phyloP scores from a whole-genome alignment of 2,797 vertebrate species.

The Rhinoraja longicauda region DNA sequence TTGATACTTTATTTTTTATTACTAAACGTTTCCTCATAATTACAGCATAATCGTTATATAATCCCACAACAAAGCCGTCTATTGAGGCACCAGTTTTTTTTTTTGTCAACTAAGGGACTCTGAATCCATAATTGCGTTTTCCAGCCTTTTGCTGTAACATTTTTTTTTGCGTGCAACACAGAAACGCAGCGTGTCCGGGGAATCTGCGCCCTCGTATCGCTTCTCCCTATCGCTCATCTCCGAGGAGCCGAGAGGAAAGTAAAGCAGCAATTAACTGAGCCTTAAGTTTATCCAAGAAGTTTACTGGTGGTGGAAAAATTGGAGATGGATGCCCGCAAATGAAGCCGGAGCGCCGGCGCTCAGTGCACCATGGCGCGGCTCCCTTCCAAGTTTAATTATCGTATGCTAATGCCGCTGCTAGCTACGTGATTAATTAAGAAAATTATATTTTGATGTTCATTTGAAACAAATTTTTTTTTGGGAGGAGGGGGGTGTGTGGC shows the following conservation, averaged over 20 bases:
- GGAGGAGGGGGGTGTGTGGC: slow-evolving; percentile 45
- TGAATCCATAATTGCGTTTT: slow-evolving; percentile 96
- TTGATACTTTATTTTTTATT: slow-evolving; percentile 87
- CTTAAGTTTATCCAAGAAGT: slow-evolving; percentile 37
- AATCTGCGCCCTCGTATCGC: slow-evolving; percentile 12
- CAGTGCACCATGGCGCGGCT: slow-evolving; percentile 63
- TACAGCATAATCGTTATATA: slow-evolving; percentile 99
- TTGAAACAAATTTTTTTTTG: slow-evolving; percentile 65
- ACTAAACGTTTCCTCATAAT: slow-evolving; percentile 87
- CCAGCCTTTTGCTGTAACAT: slow-evolving; percentile 58
- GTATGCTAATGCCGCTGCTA: slow-evolving; percentile 79
- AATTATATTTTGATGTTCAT: slow-evolving; percentile 88
- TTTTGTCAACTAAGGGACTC: slow-evolving; percentile 94
- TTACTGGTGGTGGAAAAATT: slow-evolving; percentile 35
- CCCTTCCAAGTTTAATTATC: slow-evolving; percentile 73
- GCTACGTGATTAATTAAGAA: slow-evolving; percentile 76
- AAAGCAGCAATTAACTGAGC: slow-evolving; percentile 38
- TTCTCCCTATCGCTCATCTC: slow-evolving; percentile 18
- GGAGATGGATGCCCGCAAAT: slow-evolving; percentile 49
- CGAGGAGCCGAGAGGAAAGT: slow-evolving; percentile 12
- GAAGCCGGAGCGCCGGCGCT: slow-evolving; percentile 65
- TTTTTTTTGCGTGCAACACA: slow-evolving; percentile 65
- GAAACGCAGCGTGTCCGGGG: slow-evolving; percentile 70
- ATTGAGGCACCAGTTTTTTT: slow-evolving; percentile 96
- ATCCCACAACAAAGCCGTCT: slow-evolving; percentile 94